Base-by-base conservation (phyloP, 2,888 invertebrate species). In the Sesia apiformis region DNA sequence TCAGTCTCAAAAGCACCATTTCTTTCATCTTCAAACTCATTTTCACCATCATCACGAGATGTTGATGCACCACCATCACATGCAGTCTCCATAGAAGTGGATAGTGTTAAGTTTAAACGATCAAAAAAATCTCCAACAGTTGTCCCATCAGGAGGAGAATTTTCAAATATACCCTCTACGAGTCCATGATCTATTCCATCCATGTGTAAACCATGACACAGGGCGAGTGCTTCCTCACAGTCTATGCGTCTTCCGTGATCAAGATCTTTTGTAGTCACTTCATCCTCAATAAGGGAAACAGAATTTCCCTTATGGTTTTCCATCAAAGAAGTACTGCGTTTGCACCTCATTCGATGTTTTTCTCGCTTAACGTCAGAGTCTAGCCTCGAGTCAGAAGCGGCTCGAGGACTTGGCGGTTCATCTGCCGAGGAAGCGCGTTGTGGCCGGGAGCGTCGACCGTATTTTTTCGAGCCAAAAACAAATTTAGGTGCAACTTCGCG, bases 401-500 rank as follows among this genome's bases (percentile, higher is more conserved):
- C 79, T 38, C 84, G 78, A 5, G 75, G 76, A 4, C 69, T 66
- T 5, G 65, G 60, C 1, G 67, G 60, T 40, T 66, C 72, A 4
- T 67, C 72, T 6, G 63, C 56, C 41, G 65, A 58, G 5, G 65
- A 53, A 38, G 62, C 55, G 53, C 78, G 78, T 59, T 90, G 90
- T 0, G 94, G 94, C 49, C 93, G 89, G 3, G 94, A 94, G 52
- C 94, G 88, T 0, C 95, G 89, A 0, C 94, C 95, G 79, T 95
- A 95, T 73, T 94, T 94, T 72, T 95, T 95, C 39, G 93, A 91
- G 2, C 94, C 94, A 66, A 93, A 93, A 0, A 94, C 91, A 62
- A 93, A 92, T 70, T 93, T 94, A 3, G 94, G 94, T 0, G 93
- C 93, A 6, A 94, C 92, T 79, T 94, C 94, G 46, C 94, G 90